Evolutionary conservation across 2,113 vertebrate species (phyloP), one percentile per base, ranked within the genome.

Genomic region (Myotis davidii): DNA sequence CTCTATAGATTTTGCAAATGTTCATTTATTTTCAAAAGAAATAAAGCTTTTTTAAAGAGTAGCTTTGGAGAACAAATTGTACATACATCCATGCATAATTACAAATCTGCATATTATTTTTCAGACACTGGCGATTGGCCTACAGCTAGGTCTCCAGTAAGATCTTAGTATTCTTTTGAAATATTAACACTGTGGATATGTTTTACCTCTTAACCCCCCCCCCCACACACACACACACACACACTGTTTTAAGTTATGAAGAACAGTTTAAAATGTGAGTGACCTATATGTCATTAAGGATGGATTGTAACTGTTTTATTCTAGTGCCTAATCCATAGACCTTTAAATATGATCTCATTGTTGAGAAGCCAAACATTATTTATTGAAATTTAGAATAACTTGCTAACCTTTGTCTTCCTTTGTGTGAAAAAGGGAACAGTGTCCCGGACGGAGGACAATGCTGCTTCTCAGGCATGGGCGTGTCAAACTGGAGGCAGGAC

Each of bases 1-100:
- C n/a, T 73, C 79, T 95, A 48, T 78, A 92, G 56, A 85, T 88
- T 94, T 95, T 95, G 32, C 61, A 92, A 85, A 88, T 79, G 34
- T 85, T 56, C 23, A 83, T 92, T 94, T 90, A 79, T 91, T 96
- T 95, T 61, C 20, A 73, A 94, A 91, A 61, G 67, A 48, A 14
- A 85, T 61, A 67, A 74, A 45, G n/a, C 42, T 81, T 74, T 14
- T 90, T 85, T 90, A 34, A 77, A 92, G 64, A 88, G 17, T 85
- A 69, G 32, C 27, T 82, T 86, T 92, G 50, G 61, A 91, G 69
- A 90, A 90, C n/a, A 84, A 85, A 48, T 54, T 78, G 48, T 85
- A 70, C 45, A 54, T 95, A 70, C 45, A 67, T 94, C 91, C 61
- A 72, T 37, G 39, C 42, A 52, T 29, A 69, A 70, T 93, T 84